These are phyloP conservation scores for Loxodonta africana DNA, from an alignment of 2,113 vertebrate species.

Conservation along the genomic window DNA sequence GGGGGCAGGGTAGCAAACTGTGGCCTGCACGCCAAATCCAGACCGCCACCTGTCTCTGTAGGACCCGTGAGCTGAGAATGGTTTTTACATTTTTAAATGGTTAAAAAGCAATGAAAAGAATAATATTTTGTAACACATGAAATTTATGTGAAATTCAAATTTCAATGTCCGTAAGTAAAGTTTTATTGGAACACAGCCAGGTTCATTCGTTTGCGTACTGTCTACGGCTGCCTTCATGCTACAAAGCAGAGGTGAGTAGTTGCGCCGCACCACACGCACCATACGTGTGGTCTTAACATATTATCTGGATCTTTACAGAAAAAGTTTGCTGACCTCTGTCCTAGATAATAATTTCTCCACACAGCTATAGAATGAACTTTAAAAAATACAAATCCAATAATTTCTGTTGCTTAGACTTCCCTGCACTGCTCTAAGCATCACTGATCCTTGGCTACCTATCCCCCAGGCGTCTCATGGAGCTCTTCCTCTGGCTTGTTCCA, in stretches of 20 bases:
- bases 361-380: background rate
- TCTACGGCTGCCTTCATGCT: background rate
- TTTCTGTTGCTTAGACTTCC: background rate
- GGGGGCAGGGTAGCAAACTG: background rate
- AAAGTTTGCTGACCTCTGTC: background rate
- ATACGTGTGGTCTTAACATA: background rate
- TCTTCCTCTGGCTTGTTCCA: background rate
- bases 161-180: background rate
- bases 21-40: background rate
- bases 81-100: background rate
- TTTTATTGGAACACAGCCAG: background rate
- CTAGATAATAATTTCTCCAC: background rate
- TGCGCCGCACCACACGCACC: background rate
- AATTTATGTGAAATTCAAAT: conserved; percentile 15
- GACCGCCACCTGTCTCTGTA: background rate
- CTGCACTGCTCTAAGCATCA: background rate
- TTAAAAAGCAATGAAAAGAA: background rate
- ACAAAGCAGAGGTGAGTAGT: background rate
- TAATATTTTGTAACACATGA: background rate
- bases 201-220: background rate
- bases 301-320: background rate
- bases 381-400: background rate
- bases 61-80: background rate
- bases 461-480: background rate
- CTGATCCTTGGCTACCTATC: background rate